These are phyloP conservation scores for Monochamus alternatus DNA, from an alignment of 2,888 invertebrate genomes.

Conservation along the genomic window DNA sequence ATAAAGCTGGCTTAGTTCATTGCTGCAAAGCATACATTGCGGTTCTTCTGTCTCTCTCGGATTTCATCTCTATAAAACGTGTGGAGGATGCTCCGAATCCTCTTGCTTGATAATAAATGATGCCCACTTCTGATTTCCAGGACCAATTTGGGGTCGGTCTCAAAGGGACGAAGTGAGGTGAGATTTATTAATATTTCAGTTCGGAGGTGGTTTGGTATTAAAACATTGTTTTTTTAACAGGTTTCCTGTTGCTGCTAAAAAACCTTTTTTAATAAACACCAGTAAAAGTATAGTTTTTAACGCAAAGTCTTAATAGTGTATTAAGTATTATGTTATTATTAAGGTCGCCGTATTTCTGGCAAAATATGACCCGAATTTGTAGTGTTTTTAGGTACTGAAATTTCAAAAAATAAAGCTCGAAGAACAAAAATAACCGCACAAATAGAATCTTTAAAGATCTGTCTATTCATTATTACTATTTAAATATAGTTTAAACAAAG, in stretches of 20 bases:
- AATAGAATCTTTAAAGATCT: too few relatives aligned
- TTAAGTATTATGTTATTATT: too few relatives aligned
- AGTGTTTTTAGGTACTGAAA: too few relatives aligned
- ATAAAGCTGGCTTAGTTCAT: background rate
- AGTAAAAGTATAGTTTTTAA: too few relatives aligned
- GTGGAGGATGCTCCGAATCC: conserved; percentile 1
- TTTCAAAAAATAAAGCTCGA: too few relatives aligned
- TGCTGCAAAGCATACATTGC: conserved; percentile 3
- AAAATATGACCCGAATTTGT: too few relatives aligned
- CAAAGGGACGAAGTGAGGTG: background rate
- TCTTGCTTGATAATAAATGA: conserved; percentile 4
- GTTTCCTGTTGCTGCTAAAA: background rate
- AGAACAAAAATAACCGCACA: too few relatives aligned
- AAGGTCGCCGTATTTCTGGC: too few relatives aligned
- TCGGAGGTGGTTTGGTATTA: background rate
- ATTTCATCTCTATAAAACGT: conserved; percentile 8
- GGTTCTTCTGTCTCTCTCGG: background rate
- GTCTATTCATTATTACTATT: too few relatives aligned
- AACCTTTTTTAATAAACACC: too few relatives aligned
- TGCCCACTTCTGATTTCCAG: conserved; percentile 5
- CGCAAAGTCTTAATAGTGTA: too few relatives aligned
- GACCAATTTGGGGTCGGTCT: background rate
- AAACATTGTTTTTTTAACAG: background rate
- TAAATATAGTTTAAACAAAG: too few relatives aligned
- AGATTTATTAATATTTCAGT: conserved; percentile 3